phyloP scores from a whole-genome alignment of 2,113 vertebrate genomes.

The Saimiri boliviensis region DNA sequence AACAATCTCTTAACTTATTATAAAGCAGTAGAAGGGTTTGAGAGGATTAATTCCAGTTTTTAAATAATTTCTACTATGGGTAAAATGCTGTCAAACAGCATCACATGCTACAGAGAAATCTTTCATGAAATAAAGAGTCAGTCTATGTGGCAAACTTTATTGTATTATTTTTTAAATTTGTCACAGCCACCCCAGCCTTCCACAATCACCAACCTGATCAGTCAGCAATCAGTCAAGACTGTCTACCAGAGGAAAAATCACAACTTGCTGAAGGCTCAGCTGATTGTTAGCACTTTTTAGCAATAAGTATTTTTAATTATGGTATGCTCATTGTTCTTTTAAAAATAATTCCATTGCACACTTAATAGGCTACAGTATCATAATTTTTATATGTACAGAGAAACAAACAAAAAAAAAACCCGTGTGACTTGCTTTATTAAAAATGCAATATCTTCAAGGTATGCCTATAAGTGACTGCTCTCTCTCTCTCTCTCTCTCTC shows the following conservation, averaged over 20 bases:
- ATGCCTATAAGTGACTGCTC: background rate
- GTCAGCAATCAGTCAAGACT: background rate
- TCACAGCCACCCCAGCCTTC: background rate
- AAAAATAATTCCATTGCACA: background rate
- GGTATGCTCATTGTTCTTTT: background rate
- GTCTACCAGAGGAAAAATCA: background rate
- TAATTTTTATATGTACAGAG: background rate
- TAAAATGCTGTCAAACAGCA: background rate
- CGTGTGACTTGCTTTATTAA: background rate
- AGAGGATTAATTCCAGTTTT: background rate
- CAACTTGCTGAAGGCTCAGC: background rate
- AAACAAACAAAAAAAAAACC: background rate
- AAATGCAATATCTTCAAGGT: background rate
- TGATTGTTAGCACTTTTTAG: background rate
- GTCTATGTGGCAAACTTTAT: background rate
- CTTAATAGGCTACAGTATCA: background rate
- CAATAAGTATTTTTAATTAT: background rate
- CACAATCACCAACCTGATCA: background rate
- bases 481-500: no score
- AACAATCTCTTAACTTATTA: background rate
- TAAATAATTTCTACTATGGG: background rate
- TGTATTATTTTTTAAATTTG: background rate
- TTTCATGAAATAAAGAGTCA: background rate
- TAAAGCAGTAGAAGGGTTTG: background rate
- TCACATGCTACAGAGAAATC: background rate